These are phyloP conservation scores for Tachycineta bicolor DNA, from an alignment of 2,113 vertebrate genomes.

Conservation along the genomic window DNA sequence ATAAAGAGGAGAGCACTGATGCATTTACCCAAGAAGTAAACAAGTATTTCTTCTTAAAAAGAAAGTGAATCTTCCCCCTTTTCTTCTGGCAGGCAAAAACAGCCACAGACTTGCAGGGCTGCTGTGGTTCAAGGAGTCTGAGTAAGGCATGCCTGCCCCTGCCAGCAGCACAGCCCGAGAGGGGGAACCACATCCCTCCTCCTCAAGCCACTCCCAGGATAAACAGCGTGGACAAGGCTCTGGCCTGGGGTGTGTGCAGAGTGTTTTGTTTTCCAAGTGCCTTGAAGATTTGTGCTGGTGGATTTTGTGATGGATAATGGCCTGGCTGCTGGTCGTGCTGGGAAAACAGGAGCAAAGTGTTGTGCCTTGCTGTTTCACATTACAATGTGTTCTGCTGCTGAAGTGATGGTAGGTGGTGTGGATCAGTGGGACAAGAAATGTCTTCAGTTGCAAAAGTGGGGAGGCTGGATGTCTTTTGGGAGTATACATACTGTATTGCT, in stretches of 20 bases:
- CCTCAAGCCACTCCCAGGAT: background rate
- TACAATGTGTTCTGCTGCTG: background rate
- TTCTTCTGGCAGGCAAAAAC: background rate
- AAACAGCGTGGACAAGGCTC: background rate
- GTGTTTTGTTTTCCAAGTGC: background rate
- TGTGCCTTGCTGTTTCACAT: background rate
- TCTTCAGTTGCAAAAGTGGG: background rate
- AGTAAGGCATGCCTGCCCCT: background rate
- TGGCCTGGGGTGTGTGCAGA: background rate
- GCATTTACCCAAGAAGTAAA: background rate
- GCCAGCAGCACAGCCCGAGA: accelerated
- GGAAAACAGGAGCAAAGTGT: accelerated
- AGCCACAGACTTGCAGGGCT: background rate
- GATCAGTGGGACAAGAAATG: background rate
- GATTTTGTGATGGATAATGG: background rate
- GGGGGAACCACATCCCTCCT: background rate
- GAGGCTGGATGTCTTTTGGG: background rate
- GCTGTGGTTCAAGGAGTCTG: background rate
- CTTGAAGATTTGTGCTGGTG: background rate
- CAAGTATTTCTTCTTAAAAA: background rate
- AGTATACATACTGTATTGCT: background rate
- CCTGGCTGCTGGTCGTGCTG: background rate
- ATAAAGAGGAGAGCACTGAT: background rate
- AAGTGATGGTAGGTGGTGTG: background rate
- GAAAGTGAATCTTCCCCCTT: background rate